Percentiles rank a stretch among this genome's conserved stretches.
Evolutionary conservation across 1,140 invertebrate species (phyloP).

Genomic region (Oncopeltus fasciatus): DNA sequence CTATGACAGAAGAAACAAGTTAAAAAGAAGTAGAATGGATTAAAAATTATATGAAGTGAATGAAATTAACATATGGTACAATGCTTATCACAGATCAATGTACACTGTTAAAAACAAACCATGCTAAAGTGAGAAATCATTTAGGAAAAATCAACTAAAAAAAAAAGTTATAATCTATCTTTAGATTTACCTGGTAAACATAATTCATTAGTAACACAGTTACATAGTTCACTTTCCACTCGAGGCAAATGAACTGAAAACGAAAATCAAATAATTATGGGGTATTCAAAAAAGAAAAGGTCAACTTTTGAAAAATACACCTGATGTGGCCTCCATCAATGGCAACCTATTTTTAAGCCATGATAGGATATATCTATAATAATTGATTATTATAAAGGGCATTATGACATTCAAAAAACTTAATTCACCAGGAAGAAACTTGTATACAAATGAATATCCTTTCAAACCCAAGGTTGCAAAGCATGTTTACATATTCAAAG

Average conservation of each 20-base stretch:
- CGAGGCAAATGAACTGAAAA: conserved; percentile 14
- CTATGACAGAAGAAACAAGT: too few relatives aligned
- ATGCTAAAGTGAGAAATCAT: too few relatives aligned
- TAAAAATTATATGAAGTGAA: too few relatives aligned
- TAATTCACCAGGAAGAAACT: background rate
- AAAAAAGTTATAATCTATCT: too few relatives aligned
- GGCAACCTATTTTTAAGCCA: background rate
- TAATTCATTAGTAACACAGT: conserved; percentile 22
- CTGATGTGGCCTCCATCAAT: background rate
- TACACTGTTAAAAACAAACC: too few relatives aligned
- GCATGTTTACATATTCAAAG: conserved; percentile 15
- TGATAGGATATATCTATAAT: background rate
- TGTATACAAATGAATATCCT: background rate
- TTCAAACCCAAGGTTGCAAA: conserved; percentile 9
- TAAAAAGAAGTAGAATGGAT: too few relatives aligned
- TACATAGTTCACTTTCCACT: conserved; percentile 24
- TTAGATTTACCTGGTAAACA: conserved; percentile 3
- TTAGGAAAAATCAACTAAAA: too few relatives aligned
- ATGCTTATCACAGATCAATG: too few relatives aligned
- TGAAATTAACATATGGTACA: too few relatives aligned
- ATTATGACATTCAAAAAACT: background rate
- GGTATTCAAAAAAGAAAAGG: conserved; percentile 5
- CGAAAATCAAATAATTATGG: too few relatives aligned
- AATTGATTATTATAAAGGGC: background rate
- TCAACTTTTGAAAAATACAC: background rate